Base-by-base conservation (phyloP, 2,888 invertebrate genomes). In the Phania funesta region DNA sequence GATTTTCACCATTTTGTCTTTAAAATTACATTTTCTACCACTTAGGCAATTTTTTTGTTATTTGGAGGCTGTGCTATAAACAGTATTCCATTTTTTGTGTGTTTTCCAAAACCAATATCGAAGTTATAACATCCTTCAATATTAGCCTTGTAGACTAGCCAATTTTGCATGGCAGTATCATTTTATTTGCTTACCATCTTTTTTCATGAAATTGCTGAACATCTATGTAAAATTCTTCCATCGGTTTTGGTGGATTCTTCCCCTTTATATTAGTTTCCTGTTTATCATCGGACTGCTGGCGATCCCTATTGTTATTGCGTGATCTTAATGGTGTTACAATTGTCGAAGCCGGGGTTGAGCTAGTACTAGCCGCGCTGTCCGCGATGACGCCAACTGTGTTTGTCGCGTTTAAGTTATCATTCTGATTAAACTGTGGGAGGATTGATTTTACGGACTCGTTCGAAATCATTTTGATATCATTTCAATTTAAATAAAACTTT, bases 131-230 rank as follows among this genome's bases (percentile, higher is more conserved):
- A n/a, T n/a, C n/a, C n/a, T n/a, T n/a, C n/a, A n/a, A n/a, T n/a
- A n/a, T n/a, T n/a, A n/a, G 26, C 26, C 26, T 6, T 26, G 26
- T n/a, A n/a, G n/a, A 26, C 3, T 26, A 26, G 26, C 26, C 3
- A 3, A 1, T 2, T 44, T 44, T 44, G 11, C 13, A 13, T 48
- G 5, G n/a, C 5, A 41, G 38, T 22, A 20, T 9, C 2, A 1
- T 22, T 22, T 11, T 6, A 48, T 11, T 16, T 52, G 2, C 95
- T 94, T 92, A 98, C 98, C 97, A 97, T 92, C 96, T 94, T 87
- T 95, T 95, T 86, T 97, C 97, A 91, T 98, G 97, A 90, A 98
- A 98, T 90, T 96, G 96, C 88, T 95, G 94, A 87, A 98, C 93
- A 89, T 97, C 97, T 58, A 89, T 89, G 84, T 89, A 91, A 79